Evolutionary conservation across 2,113 vertebrate genomes (phyloP).

Genomic region (Panurus biarmicus): DNA sequence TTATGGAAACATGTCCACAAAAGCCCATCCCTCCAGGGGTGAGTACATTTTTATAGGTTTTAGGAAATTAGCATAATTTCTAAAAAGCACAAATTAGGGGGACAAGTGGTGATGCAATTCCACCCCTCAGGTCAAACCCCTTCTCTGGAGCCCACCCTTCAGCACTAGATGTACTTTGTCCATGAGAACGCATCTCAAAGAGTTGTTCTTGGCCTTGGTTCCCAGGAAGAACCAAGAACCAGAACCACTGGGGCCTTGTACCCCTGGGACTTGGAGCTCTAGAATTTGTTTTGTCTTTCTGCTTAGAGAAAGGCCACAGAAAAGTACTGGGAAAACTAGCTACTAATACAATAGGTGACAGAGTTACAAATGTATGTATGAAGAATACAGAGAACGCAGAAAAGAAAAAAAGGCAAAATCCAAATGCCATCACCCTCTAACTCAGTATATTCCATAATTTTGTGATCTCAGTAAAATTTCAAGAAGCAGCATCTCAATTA

Average conservation of each 20-base stretch:
- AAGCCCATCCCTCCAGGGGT: background rate
- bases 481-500: background rate
- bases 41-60: background rate
- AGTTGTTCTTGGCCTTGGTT: background rate
- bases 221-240: background rate
- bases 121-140: background rate
- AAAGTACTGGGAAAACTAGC: background rate
- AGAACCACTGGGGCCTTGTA: background rate
- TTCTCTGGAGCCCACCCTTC: background rate
- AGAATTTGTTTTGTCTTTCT: background rate
- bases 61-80: background rate
- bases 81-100: background rate
- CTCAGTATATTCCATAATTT: background rate
- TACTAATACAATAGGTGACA: background rate
- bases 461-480: background rate
- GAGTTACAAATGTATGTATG: background rate
- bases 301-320: background rate
- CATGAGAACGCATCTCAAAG: background rate
- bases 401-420: background rate
- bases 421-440: background rate
- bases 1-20: background rate
- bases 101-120: background rate
- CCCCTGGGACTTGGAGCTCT: background rate
- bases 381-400: background rate
- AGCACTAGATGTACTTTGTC: background rate